Conservation (phyloP, 1,140 invertebrate species). For the Euura saliciscinereae region DNA sequence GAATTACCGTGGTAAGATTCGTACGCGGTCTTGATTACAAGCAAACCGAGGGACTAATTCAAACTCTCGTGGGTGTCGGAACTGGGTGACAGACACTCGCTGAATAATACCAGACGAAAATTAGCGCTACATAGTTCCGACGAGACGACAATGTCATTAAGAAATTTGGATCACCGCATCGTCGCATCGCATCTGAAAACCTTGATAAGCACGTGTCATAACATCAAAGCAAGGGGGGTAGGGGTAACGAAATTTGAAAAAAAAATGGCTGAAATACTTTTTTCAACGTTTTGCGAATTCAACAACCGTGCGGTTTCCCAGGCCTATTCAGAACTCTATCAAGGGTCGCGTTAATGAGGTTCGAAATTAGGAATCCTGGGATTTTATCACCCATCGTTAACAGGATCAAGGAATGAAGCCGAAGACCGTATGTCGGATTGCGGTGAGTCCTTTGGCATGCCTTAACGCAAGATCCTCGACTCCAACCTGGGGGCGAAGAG, state of each 20-base stretch:
- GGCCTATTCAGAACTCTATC: too few species aligned
- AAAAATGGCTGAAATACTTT: too few species aligned
- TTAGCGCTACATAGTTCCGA: not conserved
- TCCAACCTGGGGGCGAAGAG: not conserved
- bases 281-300: too few species aligned
- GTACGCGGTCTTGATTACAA: constrained; percentile 4
- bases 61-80: not conserved
- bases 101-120: not conserved
- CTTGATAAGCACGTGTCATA: too few species aligned
- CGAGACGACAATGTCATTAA: not conserved
- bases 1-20: not conserved
- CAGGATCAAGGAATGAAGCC: too few species aligned
- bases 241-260: too few species aligned
- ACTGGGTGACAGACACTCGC: not conserved
- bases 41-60: not conserved
- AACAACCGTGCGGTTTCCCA: too few species aligned
- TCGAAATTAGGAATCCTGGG: too few species aligned
- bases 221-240: too few species aligned
- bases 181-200: not conserved
- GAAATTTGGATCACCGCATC: not conserved
- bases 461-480: not conserved
- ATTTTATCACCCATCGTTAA: too few species aligned
- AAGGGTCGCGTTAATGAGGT: too few species aligned
- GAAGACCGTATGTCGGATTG: too few species aligned
- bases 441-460: not conserved